Conservation (phyloP, 2,888 invertebrate species). For the Cordilura impudica region DNA sequence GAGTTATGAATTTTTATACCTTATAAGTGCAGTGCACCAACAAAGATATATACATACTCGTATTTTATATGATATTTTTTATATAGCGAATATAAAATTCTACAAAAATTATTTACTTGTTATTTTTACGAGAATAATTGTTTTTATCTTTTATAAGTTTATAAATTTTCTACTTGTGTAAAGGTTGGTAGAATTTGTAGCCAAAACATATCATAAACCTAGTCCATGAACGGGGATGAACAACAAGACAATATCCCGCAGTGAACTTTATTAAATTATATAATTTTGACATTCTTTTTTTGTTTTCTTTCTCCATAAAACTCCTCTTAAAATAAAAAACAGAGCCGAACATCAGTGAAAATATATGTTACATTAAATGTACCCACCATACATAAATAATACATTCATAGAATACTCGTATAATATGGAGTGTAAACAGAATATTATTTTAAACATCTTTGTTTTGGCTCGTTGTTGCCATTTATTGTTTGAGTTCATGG, state of each 20-base stretch:
- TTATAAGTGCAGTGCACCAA: slow-evolving; percentile 27
- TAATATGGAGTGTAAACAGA: slow-evolving; percentile 43
- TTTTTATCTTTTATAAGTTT: too few species aligned
- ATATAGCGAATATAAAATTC: slow-evolving; percentile 4
- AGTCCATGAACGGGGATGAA: slow-evolving; percentile 48
- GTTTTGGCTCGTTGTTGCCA: slow-evolving; percentile 20
- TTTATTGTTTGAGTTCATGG: slow-evolving; percentile 30
- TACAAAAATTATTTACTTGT: slow-evolving; percentile 13
- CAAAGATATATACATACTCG: background rate
- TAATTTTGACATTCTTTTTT: slow-evolving; percentile 74
- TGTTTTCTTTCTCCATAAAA: slow-evolving; percentile 28
- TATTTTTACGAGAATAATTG: slow-evolving; percentile 3
- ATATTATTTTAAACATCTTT: slow-evolving; percentile 21
- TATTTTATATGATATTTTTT: background rate
- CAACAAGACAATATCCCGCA: slow-evolving; percentile 74
- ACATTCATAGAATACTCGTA: background rate
- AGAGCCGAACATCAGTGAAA: slow-evolving; percentile 22
- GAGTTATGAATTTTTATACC: slow-evolving; percentile 42
- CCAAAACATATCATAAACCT: slow-evolving; percentile 6
- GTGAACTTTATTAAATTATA: slow-evolving; percentile 78
- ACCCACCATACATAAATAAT: slow-evolving; percentile 22
- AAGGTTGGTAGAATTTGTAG: slow-evolving; percentile 40
- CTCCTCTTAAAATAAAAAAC: slow-evolving; percentile 2
- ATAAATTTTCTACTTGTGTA: too few species aligned
- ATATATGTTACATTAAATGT: slow-evolving; percentile 48